Conservation (phyloP, 2,888 invertebrate genomes). For the Fragum sueziense region DNA sequence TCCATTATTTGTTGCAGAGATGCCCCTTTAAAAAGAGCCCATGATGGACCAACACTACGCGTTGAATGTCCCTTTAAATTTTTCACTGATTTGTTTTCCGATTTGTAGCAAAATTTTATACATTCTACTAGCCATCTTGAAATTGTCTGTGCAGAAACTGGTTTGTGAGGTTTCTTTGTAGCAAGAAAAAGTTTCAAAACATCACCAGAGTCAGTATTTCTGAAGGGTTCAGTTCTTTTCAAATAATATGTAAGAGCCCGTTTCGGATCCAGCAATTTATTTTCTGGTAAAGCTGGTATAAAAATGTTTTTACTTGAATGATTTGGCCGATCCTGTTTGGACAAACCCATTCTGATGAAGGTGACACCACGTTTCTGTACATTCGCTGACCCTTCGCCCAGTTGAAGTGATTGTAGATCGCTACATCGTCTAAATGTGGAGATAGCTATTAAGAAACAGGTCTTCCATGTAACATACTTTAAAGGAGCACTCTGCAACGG, state of each 20-base stretch:
- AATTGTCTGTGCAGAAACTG: too few species aligned
- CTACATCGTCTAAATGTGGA: slow-evolving; percentile 43
- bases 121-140: too few species aligned
- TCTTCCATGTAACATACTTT: slow-evolving; percentile 34
- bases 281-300: slow-evolving; percentile 20
- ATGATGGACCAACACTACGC: slow-evolving; percentile 13
- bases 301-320: slow-evolving; percentile 35
- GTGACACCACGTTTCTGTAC: slow-evolving; percentile 41
- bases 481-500: slow-evolving; percentile 27
- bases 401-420: slow-evolving; percentile 26
- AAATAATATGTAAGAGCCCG: slow-evolving; percentile 27
- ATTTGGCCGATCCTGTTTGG: slow-evolving; percentile 40
- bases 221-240: slow-evolving; percentile 41
- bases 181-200: too few species aligned
- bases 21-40: too few species aligned
- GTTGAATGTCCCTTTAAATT: slow-evolving; percentile 22
- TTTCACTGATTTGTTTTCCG: neutral
- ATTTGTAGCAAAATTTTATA: slow-evolving; percentile 2
- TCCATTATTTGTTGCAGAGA: too few species aligned
- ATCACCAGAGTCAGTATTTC: too few species aligned
- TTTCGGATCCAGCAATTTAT: slow-evolving; percentile 40
- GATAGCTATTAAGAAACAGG: slow-evolving; percentile 34
- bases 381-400: slow-evolving; percentile 29
- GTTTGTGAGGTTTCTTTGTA: too few species aligned
- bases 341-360: slow-evolving; percentile 34